These are phyloP conservation scores for Pygoscelis antarcticus DNA, from an alignment of 2,113 vertebrate genomes.

Conservation along the genomic window DNA sequence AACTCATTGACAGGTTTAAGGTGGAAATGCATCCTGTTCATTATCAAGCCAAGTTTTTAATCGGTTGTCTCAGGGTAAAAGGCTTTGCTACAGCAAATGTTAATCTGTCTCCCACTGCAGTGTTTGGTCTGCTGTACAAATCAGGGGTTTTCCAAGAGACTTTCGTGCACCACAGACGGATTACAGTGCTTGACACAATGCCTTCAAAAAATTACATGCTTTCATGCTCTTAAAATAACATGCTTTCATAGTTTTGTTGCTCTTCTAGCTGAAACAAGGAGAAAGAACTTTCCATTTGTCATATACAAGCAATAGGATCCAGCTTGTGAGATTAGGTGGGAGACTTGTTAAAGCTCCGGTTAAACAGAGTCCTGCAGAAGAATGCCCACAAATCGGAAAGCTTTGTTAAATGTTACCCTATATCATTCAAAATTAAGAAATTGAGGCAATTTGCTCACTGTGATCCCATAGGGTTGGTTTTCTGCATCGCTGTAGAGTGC, in stretches of 20 bases:
- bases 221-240: not conserved
- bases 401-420: not conserved
- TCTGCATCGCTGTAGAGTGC: not conserved
- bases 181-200: slow-evolving; percentile 9
- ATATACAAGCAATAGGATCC: not conserved
- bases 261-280: not conserved
- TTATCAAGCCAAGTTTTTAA: not conserved
- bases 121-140: not conserved
- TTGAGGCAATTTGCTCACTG: not conserved
- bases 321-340: not conserved
- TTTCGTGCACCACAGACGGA: not conserved
- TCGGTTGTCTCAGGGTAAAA: not conserved
- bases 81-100: not conserved
- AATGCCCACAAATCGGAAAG: not conserved
- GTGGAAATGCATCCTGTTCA: not conserved
- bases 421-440: not conserved
- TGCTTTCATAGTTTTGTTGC: not conserved
- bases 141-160: not conserved
- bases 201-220: not conserved
- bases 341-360: not conserved
- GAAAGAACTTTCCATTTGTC: not conserved
- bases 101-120: not conserved
- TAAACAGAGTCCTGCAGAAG: not conserved
- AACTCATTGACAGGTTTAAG: not conserved
- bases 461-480: not conserved